Conservation (phyloP, 1,140 invertebrate species). For the Tetramorium alpestre region DNA sequence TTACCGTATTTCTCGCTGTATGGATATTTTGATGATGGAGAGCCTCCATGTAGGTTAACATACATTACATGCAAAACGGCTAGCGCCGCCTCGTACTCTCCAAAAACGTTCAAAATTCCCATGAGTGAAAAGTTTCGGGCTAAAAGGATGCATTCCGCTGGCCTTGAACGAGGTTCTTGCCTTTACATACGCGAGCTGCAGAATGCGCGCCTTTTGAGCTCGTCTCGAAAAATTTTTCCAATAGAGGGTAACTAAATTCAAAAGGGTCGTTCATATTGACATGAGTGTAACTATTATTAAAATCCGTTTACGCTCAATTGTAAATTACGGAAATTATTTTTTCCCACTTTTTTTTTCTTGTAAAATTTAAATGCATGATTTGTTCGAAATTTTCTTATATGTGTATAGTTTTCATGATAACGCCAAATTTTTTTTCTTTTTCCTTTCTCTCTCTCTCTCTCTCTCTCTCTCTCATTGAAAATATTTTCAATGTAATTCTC, state of each 20-base stretch:
- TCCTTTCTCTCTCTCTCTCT: not conserved
- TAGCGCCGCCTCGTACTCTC: not conserved
- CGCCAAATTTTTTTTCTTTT: not conserved
- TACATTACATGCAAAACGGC: conserved; percentile 17
- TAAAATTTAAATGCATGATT: not conserved
- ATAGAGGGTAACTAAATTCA: not conserved
- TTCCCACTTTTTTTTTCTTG: no score
- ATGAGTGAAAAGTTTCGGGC: conserved; percentile 46
- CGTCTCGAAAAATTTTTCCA: conserved; percentile 34
- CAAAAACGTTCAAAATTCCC: conserved; percentile 23
- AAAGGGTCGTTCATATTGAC: not conserved
- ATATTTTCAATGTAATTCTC: conserved; percentile 41
- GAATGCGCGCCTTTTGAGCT: conserved; percentile 18
- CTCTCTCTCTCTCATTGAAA: not conserved
- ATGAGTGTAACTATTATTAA: conserved; percentile 18
- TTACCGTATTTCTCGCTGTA: not conserved
- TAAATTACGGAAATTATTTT: not conserved
- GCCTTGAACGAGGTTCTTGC: conserved; percentile 47
- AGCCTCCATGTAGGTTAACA: conserved; percentile 12
- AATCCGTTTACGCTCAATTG: conserved; percentile 11
- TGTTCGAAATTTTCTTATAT: not conserved
- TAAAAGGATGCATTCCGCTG: conserved; percentile 53
- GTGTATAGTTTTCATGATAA: not conserved
- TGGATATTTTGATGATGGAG: not conserved
- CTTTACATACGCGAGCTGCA: conserved; percentile 22